phyloP scores from a whole-genome alignment of 2,113 vertebrate genomes.

The Psettodes erumei region DNA sequence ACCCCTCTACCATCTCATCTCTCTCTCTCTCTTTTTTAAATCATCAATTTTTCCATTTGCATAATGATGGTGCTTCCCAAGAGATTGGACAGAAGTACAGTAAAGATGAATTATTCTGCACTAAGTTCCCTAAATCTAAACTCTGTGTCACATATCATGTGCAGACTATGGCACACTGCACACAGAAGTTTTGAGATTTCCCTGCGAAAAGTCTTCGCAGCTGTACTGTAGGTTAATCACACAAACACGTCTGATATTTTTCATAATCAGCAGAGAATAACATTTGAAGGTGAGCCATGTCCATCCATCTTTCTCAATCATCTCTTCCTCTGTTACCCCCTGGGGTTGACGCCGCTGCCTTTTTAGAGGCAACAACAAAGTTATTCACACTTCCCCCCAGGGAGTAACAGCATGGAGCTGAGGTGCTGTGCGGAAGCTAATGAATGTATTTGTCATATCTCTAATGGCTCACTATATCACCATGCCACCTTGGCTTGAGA shows the following conservation, averaged over 20 bases:
- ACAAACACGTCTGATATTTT: conserved; percentile 32
- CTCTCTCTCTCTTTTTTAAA: neutral
- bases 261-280: conserved; percentile 26
- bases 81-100: neutral
- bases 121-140: neutral
- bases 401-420: conserved; percentile 40
- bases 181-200: neutral
- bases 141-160: neutral
- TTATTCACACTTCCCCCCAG: conserved; percentile 17
- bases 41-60: neutral
- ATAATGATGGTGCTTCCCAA: neutral
- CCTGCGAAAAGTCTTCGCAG: neutral
- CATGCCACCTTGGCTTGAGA: conserved; percentile 53
- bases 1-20: neutral
- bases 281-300: conserved; percentile 20
- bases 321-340: conserved; percentile 19
- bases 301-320: conserved; percentile 50
- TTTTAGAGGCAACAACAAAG: conserved; percentile 40
- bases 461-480: conserved; percentile 68
- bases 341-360: conserved; percentile 21
- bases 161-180: neutral
- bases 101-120: neutral
- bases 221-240: neutral
- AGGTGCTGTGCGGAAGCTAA: conserved; percentile 41
- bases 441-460: conserved; percentile 71